Base-by-base conservation (phyloP, 2,888 invertebrate species). In the Tiliacea aurago region DNA sequence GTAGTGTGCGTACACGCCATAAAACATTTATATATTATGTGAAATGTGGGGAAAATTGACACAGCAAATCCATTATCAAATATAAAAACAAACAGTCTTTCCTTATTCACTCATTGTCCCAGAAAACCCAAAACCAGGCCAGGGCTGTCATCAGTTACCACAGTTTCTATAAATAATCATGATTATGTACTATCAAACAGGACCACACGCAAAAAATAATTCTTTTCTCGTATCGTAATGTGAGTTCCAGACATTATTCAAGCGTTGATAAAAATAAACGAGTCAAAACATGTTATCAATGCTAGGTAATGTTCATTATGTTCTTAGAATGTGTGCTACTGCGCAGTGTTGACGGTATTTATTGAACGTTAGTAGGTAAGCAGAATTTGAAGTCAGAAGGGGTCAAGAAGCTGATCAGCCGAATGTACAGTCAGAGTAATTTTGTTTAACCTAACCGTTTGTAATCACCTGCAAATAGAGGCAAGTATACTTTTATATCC, bases 261-360 rank as follows among this genome's bases (percentile, higher is more conserved):
- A 70, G 56, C 47, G 70, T 45, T 64, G 86, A 86, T 86, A 85
- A 86, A 86, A 84, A 85, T 76, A 75, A 79, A 76, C 75, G 70
- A 83, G 76, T 76, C 83, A 84, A 75, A 83, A 86, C 84, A 83
- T 56, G 62, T 86, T 86, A 86, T 84, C 85, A 67, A 53, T 56
- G 56, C 73, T 86, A 73, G 71, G 76, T 77, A 77, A 70, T 70
- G 47, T 70, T n/a, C 33, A 37, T 59, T 72, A 73, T 47, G 74
- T 78, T 83, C 81, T 86, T 62, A 74, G 80, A 75, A 81, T 78
- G 63, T 65, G 53, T 73, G 72, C 56, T 73, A 49, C 51, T 64
- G 51, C 64, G 64, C 18, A n/a, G 15, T 64, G n/a, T 64, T 18
- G 28, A 28, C 28, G 55, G 55, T 28, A 18, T 23, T 55, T 18